Conservation (phyloP, 2,888 invertebrate genomes). For the Coleophora flavipennella region DNA sequence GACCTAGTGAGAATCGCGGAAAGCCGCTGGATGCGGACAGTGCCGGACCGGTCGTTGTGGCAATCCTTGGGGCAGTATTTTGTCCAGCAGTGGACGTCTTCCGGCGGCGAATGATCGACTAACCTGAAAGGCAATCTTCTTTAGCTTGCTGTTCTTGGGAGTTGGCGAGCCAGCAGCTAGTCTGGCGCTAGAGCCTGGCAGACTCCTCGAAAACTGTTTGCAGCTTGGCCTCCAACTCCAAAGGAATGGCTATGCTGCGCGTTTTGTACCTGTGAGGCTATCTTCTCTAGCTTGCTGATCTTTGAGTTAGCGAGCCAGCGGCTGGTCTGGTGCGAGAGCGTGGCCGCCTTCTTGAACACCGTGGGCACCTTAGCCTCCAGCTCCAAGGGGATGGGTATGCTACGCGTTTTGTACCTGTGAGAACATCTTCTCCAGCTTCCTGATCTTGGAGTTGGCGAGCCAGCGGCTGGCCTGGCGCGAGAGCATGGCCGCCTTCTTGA, state of each 20-base stretch:
- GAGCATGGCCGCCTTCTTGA: constrained; percentile 89
- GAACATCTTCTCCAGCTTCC: constrained; percentile 86
- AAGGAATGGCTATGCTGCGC: constrained; percentile 91
- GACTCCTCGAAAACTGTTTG: constrained; percentile 92
- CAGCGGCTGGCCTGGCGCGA: constrained; percentile 92
- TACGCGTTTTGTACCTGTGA: constrained; percentile 89
- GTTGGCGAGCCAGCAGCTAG: constrained; percentile 91
- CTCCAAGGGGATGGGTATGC: constrained; percentile 93
- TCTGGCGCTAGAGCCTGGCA: constrained; percentile 87
- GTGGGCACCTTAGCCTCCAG: constrained; percentile 90
- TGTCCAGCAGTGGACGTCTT: no score
- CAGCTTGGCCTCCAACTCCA: constrained; percentile 92
- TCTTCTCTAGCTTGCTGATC: constrained; percentile 86
- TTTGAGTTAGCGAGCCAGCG: constrained; percentile 92
- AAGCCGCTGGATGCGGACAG: no score
- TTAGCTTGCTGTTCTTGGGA: constrained; percentile 87
- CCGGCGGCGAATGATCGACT: no score
- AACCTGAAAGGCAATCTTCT: constrained; percentile 87
- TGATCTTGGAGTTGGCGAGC: constrained; percentile 88
- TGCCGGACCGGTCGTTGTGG: no score
- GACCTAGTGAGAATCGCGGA: no score
- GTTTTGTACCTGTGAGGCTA: constrained; percentile 89
- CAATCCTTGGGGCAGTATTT: no score
- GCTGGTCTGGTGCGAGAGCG: constrained; percentile 88
- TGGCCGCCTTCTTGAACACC: constrained; percentile 91